phyloP scores from a whole-genome alignment of 2,113 vertebrate species.

The Campylomormyrus numenius region DNA sequence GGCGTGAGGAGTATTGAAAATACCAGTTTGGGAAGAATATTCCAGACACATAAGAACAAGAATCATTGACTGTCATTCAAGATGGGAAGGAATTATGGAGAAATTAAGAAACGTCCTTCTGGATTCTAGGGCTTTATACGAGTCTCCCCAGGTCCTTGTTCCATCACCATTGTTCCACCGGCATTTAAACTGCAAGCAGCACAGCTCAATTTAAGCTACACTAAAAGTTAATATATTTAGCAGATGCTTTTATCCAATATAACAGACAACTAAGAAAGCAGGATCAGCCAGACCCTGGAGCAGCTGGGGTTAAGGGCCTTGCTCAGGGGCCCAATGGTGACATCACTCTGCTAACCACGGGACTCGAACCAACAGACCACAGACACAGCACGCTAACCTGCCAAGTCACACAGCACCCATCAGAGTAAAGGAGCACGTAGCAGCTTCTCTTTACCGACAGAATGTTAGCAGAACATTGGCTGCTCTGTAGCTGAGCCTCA shows the following conservation, averaged over 20 bases:
- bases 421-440: not conserved
- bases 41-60: not conserved
- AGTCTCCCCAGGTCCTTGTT: not conserved
- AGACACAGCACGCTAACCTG: not conserved
- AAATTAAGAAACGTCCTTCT: not conserved
- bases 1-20: not conserved
- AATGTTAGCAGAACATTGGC: not conserved
- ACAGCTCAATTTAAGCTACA: not conserved
- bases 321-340: not conserved
- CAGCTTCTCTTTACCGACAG: not conserved
- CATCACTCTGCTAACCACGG: not conserved
- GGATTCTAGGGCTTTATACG: not conserved
- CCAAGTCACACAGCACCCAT: not conserved
- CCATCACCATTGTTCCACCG: not conserved
- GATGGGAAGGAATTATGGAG: not conserved
- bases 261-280: not conserved
- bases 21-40: not conserved
- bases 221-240: not conserved
- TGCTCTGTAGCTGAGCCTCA: not conserved
- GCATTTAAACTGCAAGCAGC: not conserved
- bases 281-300: not conserved
- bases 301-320: not conserved
- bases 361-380: not conserved
- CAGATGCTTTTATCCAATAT: not conserved
- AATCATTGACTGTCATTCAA: not conserved